Conservation (phyloP, 2,113 vertebrate genomes). For the Gavialis gangeticus region DNA sequence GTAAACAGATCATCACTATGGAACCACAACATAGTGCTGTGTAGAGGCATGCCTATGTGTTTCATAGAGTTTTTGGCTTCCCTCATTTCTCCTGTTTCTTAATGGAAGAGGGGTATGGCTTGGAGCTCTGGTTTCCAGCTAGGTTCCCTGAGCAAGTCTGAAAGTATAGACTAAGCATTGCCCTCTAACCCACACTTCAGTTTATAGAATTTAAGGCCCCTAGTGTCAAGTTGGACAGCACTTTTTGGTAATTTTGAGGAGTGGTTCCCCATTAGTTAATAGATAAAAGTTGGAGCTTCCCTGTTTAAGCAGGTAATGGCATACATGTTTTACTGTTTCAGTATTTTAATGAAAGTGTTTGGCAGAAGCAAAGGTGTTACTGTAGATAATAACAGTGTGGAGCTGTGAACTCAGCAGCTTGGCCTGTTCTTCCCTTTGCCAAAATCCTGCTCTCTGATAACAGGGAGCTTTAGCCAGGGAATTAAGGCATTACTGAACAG, state of each 20-base stretch:
- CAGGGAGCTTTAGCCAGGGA: background rate
- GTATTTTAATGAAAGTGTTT: background rate
- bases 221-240: background rate
- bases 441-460: background rate
- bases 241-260: background rate
- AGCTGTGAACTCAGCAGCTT: background rate
- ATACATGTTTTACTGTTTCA: background rate
- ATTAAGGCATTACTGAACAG: background rate
- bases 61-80: background rate
- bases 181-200: background rate
- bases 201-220: background rate
- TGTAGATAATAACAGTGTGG: background rate
- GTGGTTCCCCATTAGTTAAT: background rate
- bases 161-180: background rate
- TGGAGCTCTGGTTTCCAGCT: background rate
- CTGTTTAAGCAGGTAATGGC: background rate
- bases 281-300: too few species aligned
- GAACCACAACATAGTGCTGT: rapidly evolving
- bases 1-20: background rate
- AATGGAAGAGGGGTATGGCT: background rate
- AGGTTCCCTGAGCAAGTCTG: background rate
- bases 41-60: background rate
- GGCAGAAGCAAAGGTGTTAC: background rate
- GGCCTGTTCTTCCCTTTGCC: background rate
- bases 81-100: background rate